Base-by-base conservation (phyloP, 2,113 vertebrate species). In the Lethenteron camtschaticum region DNA sequence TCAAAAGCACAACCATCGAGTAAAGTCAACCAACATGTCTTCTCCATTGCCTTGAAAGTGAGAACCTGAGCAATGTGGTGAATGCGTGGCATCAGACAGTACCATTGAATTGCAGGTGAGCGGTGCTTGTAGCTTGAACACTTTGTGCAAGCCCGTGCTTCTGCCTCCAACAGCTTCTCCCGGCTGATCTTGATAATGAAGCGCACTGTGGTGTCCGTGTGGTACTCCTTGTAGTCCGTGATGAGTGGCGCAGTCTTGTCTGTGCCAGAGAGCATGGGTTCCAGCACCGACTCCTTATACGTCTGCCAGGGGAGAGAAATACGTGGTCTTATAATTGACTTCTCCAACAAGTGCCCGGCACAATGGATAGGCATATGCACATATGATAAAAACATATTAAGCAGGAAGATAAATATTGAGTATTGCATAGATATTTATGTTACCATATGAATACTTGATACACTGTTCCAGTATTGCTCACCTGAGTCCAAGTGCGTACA, bases 91-190 rank as follows among this genome's bases (percentile, higher is more conserved):
- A 66, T 66, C 8, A 66, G 76, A 74, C 71, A 79, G 79, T 83
- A 89, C 94, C 94, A 99, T 99, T 60, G 92, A 96, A 84, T 99
- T 95, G 80, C 94, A 99, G 77, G 94, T 99, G 74, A 99, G 87
- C 74, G 83, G 87, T 74, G 92, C 91, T 76, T 96, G 94, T 75
- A 99, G 85, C 74, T 99, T 99, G 79, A 99, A 99, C 73, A 99
- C 90, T 80, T 96, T 99, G 79, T 99, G 94, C 68, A 99, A 80
- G 12, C 94, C 94, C 18, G 81, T 60, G 90, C 84, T 79, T 99
- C 92, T n/a, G 94, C 94, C 75, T 99, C 90, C 41, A 85, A 83
- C 75, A 99, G 85, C 70, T 99, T 99, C 76, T 99, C 94, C 81
- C 95, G 90, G 3, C 85, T 86, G 90, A 99, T 90, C 76, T 92